Percentiles rank a stretch among this genome's conserved stretches.
Evolutionary conservation across 2,888 invertebrate genomes (phyloP).

Genomic region (Eupithecia vulgata): DNA sequence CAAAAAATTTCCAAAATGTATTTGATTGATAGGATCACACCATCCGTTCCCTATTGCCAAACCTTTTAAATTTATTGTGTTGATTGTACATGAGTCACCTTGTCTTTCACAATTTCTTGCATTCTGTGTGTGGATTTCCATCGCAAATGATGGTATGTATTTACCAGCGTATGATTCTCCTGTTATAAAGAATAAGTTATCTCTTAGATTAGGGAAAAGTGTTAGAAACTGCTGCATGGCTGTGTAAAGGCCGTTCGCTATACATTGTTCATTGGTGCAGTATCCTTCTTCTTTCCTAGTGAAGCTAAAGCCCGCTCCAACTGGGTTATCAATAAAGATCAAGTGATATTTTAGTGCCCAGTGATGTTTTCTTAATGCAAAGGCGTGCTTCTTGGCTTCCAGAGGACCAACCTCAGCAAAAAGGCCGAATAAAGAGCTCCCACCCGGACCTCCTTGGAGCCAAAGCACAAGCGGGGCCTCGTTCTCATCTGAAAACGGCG

Average conservation of each 20-base stretch:
- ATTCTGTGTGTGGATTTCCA: constrained; percentile 88
- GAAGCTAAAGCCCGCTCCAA: constrained; percentile 96
- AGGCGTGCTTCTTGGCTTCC: constrained; percentile 59
- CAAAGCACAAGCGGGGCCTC: constrained; percentile 90
- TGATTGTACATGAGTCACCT: constrained; percentile 59
- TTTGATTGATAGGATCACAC: constrained; percentile 90
- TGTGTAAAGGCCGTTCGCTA: constrained; percentile 90
- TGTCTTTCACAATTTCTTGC: constrained; percentile 57
- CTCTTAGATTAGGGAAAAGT: constrained; percentile 90
- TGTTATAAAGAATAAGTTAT: constrained; percentile 92
- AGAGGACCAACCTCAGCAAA: constrained; percentile 92
- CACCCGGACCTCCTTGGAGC: constrained; percentile 94
- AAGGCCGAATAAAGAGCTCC: constrained; percentile 90
- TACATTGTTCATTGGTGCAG: constrained; percentile 90
- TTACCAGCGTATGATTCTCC: constrained; percentile 96
- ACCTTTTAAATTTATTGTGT: constrained; percentile 89
- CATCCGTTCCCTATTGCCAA: constrained; percentile 92
- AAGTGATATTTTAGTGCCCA: constrained; percentile 92
- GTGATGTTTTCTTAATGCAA: constrained; percentile 87
- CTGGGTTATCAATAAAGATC: constrained; percentile 96
- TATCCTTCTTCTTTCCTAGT: constrained; percentile 90
- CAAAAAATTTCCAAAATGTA: constrained; percentile 90
- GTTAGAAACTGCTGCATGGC: constrained; percentile 92
- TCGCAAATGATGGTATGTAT: constrained; percentile 89
- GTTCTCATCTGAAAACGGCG: constrained; percentile 84